Conservation (phyloP, 2,888 invertebrate genomes). For the Mimumesa dahlbomi region DNA sequence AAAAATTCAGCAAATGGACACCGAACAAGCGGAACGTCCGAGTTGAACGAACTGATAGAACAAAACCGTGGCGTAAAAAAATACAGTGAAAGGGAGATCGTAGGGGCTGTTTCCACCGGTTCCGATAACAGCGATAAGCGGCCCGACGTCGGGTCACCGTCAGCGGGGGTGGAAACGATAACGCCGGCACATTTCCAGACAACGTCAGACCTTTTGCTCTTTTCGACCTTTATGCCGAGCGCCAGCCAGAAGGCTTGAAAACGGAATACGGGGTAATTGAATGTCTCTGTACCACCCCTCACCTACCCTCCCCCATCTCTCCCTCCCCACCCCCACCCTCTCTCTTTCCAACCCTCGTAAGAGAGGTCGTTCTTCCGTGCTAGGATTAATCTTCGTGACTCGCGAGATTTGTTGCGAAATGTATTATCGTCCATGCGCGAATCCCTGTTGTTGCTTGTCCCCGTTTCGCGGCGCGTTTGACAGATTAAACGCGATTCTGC, state of each 20-base stretch:
- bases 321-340: no score
- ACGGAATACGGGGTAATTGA: constrained; percentile 44
- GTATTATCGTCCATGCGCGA: no score
- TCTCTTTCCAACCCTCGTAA: no score
- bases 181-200: constrained; percentile 49
- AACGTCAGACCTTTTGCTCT: constrained; percentile 41
- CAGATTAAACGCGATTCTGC: no score
- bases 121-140: constrained; percentile 57
- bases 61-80: no score
- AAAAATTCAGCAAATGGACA: no score
- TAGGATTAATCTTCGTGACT: no score
- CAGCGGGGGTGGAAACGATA: constrained; percentile 48
- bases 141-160: constrained; percentile 26
- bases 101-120: constrained; percentile 40
- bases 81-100: constrained; percentile 25
- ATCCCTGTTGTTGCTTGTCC: not conserved
- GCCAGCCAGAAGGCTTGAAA: constrained; percentile 14
- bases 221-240: constrained; percentile 33
- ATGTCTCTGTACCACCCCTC: constrained; percentile 45
- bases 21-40: no score
- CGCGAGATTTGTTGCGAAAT: no score
- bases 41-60: no score
- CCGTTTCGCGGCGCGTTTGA: not conserved
- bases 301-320: no score
- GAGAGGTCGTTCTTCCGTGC: no score